Base-by-base conservation (phyloP, 2,888 invertebrate genomes). In the Ctenicera cuprea region DNA sequence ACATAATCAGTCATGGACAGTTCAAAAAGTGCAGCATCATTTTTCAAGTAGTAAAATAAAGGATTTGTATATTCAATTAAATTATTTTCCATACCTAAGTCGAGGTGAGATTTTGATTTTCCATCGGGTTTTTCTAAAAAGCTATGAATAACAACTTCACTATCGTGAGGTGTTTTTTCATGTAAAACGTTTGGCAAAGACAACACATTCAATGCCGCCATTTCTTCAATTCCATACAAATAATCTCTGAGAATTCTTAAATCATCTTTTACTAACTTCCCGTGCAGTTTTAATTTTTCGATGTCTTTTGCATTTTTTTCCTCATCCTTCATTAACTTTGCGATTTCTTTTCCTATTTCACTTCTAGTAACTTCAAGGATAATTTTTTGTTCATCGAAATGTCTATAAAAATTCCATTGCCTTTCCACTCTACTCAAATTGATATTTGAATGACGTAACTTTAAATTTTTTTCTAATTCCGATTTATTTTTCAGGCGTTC, bases 211-310 rank as follows among this genome's bases (percentile, higher is more conserved):
- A 91, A 83, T 54, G 93, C 88, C 8, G 94, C 91, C 63, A 89
- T 89, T 83, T 94, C 93, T 84, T 95, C 94, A 5, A 95, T 87
- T n/a, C 91, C 90, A 89, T 93, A 93, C n/a, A 92, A 85, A 50
- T 89, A 88, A 11, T 89, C 87, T 82, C 91, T 93, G 0, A 94
- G 81, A 33, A 87, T 86, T 83, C 91, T 93, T n/a, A 93, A 84
- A 77, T 94, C 92, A 52, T 85, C 83, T 75, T 86, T 87, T 14
- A 86, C 79, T 43, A 84, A 54, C 74, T 81, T 83, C 1, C 80
- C 88, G 80, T 91, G 90, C 12, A 90, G 85, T 83, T 90, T 91
- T 1, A 93, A 84, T 77, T 89, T 89, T 33, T 90, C 87, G 0
- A 89, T 84, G 77, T 88, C 85, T 5, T 87, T 82, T 14, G 77